A percentile compares a stretch with the other conserved stretches of the same genome.
phyloP scores from a whole-genome alignment of 2,113 vertebrate species.

The Anguilla rostrata region DNA sequence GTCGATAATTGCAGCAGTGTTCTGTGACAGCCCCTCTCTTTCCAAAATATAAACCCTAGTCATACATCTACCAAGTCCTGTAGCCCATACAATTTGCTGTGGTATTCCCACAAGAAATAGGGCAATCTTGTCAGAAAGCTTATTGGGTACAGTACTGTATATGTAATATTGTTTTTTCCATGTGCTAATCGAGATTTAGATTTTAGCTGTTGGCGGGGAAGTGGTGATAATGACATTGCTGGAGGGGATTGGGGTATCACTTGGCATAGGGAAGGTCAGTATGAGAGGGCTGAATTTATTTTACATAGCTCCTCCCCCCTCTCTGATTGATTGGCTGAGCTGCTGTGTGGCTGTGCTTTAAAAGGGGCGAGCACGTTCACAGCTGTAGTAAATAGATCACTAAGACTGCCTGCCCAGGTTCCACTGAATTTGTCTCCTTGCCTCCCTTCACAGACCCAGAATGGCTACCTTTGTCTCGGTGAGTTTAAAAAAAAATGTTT shows the following conservation, averaged over 20 bases:
- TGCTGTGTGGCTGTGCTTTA: background rate
- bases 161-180: constrained; percentile 1
- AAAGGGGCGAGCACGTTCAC: background rate
- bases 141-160: background rate
- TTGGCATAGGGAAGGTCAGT: background rate
- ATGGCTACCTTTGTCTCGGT: constrained; percentile 8
- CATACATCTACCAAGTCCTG: background rate
- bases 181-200: background rate
- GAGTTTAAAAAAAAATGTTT: background rate
- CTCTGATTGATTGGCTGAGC: background rate
- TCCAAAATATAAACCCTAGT: background rate
- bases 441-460: background rate
- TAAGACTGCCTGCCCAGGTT: background rate
- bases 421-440: background rate
- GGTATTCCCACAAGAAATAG: background rate
- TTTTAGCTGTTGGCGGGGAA: background rate
- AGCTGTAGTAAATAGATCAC: constrained; percentile 3
- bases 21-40: background rate
- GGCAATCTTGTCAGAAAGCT: background rate
- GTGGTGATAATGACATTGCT: background rate
- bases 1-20: background rate
- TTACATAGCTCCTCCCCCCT: background rate
- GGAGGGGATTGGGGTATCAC: background rate
- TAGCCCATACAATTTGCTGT: background rate
- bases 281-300: background rate